phyloP scores from a whole-genome alignment of 2,797 vertebrate genomes.

The Helarctos malayanus region DNA sequence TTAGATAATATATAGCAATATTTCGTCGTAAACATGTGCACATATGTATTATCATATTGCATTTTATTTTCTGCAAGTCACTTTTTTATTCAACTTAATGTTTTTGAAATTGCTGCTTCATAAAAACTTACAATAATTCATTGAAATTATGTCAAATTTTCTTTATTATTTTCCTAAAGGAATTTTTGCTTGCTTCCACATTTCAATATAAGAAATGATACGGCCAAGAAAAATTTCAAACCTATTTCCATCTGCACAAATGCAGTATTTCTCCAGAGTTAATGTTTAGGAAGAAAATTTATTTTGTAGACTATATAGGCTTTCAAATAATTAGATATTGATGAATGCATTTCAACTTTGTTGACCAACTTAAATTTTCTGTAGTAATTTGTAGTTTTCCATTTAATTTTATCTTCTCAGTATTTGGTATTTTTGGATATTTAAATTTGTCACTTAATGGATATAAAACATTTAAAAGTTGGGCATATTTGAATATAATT shows the following conservation, averaged over 20 bases:
- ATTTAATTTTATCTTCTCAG: background rate
- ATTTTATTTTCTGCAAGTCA: background rate
- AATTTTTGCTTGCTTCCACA: background rate
- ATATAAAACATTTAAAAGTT: background rate
- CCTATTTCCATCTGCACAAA: background rate
- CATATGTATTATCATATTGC: background rate
- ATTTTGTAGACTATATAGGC: background rate
- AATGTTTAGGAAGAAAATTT: slow-evolving; percentile 2
- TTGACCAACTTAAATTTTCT: background rate
- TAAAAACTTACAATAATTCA: background rate
- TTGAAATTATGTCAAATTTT: background rate
- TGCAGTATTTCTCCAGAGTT: background rate
- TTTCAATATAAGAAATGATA: background rate
- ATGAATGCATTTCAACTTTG: background rate
- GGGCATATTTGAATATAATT: slow-evolving; percentile 2
- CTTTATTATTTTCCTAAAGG: background rate
- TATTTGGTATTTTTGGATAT: background rate
- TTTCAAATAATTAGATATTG: background rate
- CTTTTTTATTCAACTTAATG: background rate
- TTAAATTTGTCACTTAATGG: background rate
- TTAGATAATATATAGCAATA: background rate
- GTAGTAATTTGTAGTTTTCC: background rate
- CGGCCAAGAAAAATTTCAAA: background rate
- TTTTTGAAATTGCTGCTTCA: background rate
- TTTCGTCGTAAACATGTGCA: background rate